Conservation (phyloP, 2,113 vertebrate genomes). For the Pachyramphus minor region DNA sequence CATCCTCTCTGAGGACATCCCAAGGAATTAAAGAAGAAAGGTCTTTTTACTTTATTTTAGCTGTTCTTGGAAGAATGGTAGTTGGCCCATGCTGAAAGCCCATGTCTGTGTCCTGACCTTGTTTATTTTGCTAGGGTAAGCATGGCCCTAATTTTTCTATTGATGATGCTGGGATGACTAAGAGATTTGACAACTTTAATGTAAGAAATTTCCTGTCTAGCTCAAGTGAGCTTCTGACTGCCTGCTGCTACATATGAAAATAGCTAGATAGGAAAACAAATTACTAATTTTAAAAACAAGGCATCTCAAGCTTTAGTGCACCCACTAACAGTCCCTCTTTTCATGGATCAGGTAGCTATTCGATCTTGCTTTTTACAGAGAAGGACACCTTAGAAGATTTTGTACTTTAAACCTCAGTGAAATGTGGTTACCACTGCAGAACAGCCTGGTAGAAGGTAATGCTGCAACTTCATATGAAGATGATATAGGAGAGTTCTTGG, state of each 20-base stretch:
- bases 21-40: background rate
- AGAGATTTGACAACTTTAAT: background rate
- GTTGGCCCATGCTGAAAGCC: background rate
- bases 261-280: background rate
- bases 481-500: background rate
- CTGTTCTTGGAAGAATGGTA: background rate
- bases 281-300: background rate
- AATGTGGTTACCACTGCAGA: background rate
- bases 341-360: background rate
- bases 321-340: background rate
- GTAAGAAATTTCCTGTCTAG: background rate
- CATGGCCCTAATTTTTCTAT: background rate
- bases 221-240: background rate
- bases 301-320: background rate
- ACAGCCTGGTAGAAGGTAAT: background rate
- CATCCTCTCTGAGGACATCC: background rate
- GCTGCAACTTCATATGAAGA: background rate
- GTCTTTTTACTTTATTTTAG: background rate
- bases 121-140: background rate
- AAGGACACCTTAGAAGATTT: background rate
- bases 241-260: background rate
- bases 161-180: background rate
- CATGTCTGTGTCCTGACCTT: background rate
- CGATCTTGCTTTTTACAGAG: background rate
- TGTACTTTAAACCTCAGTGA: background rate